phyloP scores from a whole-genome alignment of 2,113 vertebrate genomes.

The Callithrix jacchus region DNA sequence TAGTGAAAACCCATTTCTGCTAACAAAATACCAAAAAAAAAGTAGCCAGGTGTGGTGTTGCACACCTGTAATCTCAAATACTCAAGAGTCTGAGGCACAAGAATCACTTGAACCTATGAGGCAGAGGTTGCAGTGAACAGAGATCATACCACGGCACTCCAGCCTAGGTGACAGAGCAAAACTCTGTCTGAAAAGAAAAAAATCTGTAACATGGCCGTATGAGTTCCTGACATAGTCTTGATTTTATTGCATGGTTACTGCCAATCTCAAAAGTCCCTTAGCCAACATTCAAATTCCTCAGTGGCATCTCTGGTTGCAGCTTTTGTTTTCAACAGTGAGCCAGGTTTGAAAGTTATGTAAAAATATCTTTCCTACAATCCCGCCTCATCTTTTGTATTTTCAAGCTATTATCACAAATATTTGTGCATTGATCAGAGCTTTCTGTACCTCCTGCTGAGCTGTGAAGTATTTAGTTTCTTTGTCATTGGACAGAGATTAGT shows the following conservation, averaged over 20 bases:
- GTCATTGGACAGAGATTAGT: neutral
- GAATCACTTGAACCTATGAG: too few relatives aligned
- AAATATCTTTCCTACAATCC: neutral
- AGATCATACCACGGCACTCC: too few relatives aligned
- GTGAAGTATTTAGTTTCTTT: neutral
- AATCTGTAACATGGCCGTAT: neutral
- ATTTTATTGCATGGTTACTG: constrained; percentile 44
- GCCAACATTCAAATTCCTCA: neutral
- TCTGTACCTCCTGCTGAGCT: neutral
- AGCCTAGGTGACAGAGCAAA: too few relatives aligned
- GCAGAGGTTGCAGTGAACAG: too few relatives aligned
- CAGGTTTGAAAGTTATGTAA: neutral
- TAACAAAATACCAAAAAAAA: too few relatives aligned
- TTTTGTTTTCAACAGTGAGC: neutral
- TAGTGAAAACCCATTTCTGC: too few relatives aligned
- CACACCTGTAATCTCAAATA: too few relatives aligned
- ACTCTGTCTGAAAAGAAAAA: too few relatives aligned
- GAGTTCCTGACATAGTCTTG: constrained; percentile 15
- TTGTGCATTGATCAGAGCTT: neutral
- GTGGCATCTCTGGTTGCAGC: neutral
- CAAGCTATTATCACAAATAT: neutral
- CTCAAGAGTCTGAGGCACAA: too few relatives aligned
- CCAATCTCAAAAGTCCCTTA: constrained; percentile 11
- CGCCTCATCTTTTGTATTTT: neutral
- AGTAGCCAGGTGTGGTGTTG: too few relatives aligned